A percentile compares a stretch with the other conserved stretches of the same genome.
These are phyloP conservation scores for Venustaconcha ellipsiformis DNA, from an alignment of 1,140 invertebrate genomes.

Conservation along the genomic window DNA sequence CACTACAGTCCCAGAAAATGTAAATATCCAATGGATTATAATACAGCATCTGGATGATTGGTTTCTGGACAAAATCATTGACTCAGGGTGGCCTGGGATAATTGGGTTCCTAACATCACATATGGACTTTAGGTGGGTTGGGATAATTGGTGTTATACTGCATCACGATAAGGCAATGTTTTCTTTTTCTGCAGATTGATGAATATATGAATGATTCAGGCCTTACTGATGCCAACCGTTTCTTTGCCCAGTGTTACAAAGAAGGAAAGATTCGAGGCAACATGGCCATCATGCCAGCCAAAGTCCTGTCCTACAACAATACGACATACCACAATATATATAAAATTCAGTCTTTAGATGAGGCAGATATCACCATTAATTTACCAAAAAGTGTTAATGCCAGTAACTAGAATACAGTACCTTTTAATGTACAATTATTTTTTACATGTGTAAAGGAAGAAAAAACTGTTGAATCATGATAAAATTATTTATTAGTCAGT, in stretches of 20 bases:
- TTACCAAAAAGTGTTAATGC: no score
- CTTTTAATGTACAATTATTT: no score
- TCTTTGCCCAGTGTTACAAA: slow-evolving; percentile 59
- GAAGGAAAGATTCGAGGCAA: slow-evolving; percentile 27
- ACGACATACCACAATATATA: slow-evolving; percentile 48
- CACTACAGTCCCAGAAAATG: neutral
- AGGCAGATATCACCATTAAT: neutral
- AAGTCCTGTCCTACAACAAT: slow-evolving; percentile 44
- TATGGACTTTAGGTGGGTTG: neutral
- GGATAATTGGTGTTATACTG: no score
- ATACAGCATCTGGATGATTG: neutral
- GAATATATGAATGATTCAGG: slow-evolving; percentile 80
- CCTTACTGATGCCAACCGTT: slow-evolving; percentile 80
- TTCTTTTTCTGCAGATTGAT: slow-evolving; percentile 72
- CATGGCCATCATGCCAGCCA: slow-evolving; percentile 29
- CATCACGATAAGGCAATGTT: neutral
- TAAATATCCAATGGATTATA: neutral
- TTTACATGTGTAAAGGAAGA: no score
- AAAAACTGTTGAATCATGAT: no score
- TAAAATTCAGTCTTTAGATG: slow-evolving; percentile 28
- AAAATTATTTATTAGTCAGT: no score
- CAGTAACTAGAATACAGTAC: no score
- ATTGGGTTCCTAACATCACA: slow-evolving; percentile 46
- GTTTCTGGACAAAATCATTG: neutral
- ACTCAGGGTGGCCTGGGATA: slow-evolving; percentile 65